A percentile compares a stretch with the other conserved stretches of the same genome.
phyloP scores from a whole-genome alignment of 2,113 vertebrate genomes.

The Scortum barcoo region DNA sequence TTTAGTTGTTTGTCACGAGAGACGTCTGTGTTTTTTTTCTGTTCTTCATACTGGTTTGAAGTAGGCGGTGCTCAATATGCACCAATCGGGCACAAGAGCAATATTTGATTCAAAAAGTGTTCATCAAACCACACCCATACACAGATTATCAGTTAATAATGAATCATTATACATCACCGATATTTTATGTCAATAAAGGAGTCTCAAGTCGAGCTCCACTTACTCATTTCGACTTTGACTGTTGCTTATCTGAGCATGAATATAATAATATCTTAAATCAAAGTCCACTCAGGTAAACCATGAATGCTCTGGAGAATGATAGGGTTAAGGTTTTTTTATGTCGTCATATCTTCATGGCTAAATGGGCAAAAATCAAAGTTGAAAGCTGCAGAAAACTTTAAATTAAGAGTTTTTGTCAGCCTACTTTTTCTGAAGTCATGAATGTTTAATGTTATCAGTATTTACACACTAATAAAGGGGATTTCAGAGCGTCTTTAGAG shows the following conservation, averaged over 20 bases:
- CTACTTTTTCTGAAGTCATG: background rate
- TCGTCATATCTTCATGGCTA: background rate
- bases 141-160: background rate
- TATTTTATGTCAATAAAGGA: background rate
- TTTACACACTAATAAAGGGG: background rate
- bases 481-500: background rate
- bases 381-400: background rate
- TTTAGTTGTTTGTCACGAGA: background rate
- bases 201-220: background rate
- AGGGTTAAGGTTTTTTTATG: too few relatives aligned
- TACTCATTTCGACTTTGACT: background rate
- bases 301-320: background rate
- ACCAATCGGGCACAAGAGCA: slow-evolving; percentile 23
- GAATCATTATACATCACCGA: too few relatives aligned
- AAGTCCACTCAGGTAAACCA: too few relatives aligned
- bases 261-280: too few relatives aligned
- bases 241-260: background rate
- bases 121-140: background rate
- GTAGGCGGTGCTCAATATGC: background rate
- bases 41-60: background rate
- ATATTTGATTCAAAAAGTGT: background rate
- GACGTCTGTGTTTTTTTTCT: background rate
- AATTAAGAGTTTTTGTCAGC: background rate
- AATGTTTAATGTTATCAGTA: background rate
- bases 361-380: background rate